Evolutionary conservation across 2,797 vertebrate genomes (phyloP).

Genomic region (Dryobates pubescens): DNA sequence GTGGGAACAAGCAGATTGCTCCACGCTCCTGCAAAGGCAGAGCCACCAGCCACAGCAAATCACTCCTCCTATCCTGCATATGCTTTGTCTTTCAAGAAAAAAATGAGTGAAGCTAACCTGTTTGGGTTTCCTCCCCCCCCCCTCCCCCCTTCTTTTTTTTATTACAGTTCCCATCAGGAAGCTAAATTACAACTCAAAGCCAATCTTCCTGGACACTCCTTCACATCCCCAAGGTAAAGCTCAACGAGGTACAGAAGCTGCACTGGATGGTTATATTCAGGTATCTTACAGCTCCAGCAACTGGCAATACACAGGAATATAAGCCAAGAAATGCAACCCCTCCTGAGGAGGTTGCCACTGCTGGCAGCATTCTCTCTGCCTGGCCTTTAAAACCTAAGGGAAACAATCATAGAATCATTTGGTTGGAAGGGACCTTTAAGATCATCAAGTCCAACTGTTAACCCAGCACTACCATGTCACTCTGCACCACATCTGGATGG

Average conservation of each 20-base stretch:
- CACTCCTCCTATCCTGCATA: accelerated
- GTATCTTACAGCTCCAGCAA: background rate
- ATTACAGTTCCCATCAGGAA: background rate
- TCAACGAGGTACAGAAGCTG: background rate
- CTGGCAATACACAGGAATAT: background rate
- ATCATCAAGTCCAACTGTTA: no score
- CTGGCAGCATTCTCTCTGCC: background rate
- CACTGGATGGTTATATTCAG: background rate
- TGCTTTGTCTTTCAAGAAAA: background rate
- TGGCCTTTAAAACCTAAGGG: background rate
- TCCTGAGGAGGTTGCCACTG: background rate
- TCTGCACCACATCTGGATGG: no score
- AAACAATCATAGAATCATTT: background rate
- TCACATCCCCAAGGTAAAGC: background rate
- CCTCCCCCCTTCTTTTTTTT: background rate
- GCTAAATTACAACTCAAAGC: background rate
- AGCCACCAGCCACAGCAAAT: background rate
- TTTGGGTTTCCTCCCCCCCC: no score
- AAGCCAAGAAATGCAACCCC: background rate
- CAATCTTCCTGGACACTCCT: background rate
- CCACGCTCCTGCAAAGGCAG: background rate
- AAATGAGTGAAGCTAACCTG: background rate
- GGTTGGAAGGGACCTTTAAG: no score
- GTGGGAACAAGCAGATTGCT: background rate
- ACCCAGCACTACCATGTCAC: no score